phyloP scores from a whole-genome alignment of 1,140 invertebrate genomes.

The Caenorhabditis tropicalis region DNA sequence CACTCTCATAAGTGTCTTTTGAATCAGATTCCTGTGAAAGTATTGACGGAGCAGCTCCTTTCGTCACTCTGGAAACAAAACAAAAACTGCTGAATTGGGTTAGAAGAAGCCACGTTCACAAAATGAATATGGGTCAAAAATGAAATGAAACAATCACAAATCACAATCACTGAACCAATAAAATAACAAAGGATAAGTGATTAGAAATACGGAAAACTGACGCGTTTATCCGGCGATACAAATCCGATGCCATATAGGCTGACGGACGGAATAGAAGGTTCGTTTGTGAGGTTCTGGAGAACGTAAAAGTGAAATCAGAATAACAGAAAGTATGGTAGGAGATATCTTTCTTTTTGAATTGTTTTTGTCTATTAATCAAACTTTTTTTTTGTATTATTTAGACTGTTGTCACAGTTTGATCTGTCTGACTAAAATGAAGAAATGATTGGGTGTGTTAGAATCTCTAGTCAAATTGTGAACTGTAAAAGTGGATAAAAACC shows the following conservation, averaged over 20 bases:
- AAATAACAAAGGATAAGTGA: background rate
- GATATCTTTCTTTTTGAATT: background rate
- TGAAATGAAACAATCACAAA: background rate
- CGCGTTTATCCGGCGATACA: constrained; percentile 46
- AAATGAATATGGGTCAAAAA: constrained; percentile 1
- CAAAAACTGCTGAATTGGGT: constrained; percentile 16
- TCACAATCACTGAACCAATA: constrained; percentile 35
- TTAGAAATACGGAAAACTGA: background rate
- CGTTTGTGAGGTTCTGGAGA: constrained; percentile 40
- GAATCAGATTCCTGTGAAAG: constrained; percentile 18
- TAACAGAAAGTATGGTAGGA: background rate
- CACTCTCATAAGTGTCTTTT: constrained; percentile 63
- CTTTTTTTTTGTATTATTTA: no score
- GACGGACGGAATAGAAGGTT: constrained; percentile 41
- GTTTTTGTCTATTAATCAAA: no score
- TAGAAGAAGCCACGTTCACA: constrained; percentile 39
- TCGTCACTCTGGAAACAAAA: constrained; percentile 38
- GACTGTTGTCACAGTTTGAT: no score
- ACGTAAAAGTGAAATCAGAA: background rate
- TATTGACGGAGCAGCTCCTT: constrained; percentile 2
- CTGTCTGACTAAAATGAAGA: no score
- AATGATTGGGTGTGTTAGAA: no score
- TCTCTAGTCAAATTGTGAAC: background rate
- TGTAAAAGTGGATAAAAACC: no score
- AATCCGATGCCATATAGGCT: constrained; percentile 28